Conservation (phyloP, 2,797 vertebrate genomes). For the Parauchenoglanis punctatus region DNA sequence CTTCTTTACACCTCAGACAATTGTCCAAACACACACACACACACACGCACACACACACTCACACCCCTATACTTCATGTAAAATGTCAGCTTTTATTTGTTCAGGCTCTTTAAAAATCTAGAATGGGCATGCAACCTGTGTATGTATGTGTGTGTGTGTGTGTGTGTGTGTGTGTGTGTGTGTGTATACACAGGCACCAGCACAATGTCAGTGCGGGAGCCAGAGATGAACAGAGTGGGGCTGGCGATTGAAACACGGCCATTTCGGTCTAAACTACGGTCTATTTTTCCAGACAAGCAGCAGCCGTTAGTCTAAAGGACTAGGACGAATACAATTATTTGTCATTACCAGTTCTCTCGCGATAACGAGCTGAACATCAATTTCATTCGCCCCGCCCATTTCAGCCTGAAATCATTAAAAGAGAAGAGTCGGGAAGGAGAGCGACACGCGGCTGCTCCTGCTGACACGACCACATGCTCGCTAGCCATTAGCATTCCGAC, state of each 20-base stretch:
- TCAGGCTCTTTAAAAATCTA: not conserved
- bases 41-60: not conserved
- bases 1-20: not conserved
- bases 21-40: conserved; percentile 1
- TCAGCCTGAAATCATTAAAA: not conserved
- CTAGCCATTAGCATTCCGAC: conserved; percentile 53
- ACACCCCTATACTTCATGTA: not conserved
- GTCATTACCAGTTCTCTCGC: not conserved
- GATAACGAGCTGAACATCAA: not conserved
- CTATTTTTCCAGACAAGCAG: not conserved
- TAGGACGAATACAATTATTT: not conserved
- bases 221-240: not conserved
- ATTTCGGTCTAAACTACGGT: not conserved
- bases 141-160: not conserved
- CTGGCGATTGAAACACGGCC: not conserved
- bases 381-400: not conserved
- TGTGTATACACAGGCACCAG: not conserved
- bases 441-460: conserved; percentile 28
- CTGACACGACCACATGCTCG: conserved; percentile 62
- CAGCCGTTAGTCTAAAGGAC: not conserved
- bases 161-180: not conserved
- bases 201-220: not conserved
- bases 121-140: not conserved
- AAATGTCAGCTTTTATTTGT: conserved; percentile 8
- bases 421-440: not conserved